Evolutionary conservation across 2,113 vertebrate species (phyloP).

Genomic region (Cottus gobio): DNA sequence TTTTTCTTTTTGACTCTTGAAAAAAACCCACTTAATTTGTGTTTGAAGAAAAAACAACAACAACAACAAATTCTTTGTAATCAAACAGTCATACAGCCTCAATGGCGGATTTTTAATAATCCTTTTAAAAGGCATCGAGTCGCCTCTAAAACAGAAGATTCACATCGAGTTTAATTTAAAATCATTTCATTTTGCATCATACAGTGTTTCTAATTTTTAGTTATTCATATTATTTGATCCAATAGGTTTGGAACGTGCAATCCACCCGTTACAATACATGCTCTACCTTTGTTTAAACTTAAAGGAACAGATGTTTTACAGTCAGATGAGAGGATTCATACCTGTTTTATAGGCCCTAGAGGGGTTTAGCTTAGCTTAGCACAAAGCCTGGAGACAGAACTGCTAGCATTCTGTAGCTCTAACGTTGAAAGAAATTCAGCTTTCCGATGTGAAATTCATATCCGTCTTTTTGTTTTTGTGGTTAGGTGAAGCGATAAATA

Average conservation of each 20-base stretch:
- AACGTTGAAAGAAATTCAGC: not conserved
- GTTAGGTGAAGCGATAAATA: not conserved
- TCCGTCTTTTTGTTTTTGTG: not conserved
- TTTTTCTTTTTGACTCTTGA: not conserved
- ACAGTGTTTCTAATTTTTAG: not conserved
- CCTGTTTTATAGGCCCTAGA: not conserved
- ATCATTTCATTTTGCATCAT: not conserved
- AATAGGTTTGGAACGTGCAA: not conserved
- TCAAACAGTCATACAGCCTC: slow-evolving; percentile 57
- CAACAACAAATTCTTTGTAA: slow-evolving; percentile 12
- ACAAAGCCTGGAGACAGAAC: not conserved
- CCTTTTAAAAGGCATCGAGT: slow-evolving; percentile 15
- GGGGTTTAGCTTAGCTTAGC: not conserved
- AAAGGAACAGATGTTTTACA: not conserved
- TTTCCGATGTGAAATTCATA: not conserved
- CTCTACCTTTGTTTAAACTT: not conserved
- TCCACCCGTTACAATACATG: not conserved
- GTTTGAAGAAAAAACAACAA: too few species aligned
- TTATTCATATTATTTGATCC: not conserved
- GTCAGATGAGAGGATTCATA: not conserved
- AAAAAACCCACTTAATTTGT: not conserved
- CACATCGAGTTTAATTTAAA: not conserved
- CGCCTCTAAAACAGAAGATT: slow-evolving; percentile 6
- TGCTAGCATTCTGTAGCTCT: not conserved
- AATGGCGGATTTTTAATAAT: not conserved